Conservation (phyloP, 2,888 invertebrate species). For the Spicauda simplicius region DNA sequence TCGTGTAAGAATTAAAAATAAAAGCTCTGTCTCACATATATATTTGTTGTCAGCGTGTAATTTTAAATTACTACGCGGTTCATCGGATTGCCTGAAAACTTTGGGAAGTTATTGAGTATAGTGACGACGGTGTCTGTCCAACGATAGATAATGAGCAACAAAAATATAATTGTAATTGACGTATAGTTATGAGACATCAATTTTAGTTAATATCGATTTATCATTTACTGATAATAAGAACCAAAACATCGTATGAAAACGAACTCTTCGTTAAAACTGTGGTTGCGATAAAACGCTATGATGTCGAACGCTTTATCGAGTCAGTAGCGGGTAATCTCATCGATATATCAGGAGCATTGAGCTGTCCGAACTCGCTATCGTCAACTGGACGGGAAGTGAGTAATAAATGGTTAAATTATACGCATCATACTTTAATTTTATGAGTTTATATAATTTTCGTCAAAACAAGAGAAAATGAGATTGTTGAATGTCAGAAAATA, state of each 20-base stretch:
- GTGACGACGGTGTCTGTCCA: too few species aligned
- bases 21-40: too few species aligned
- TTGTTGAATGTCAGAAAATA: not conserved
- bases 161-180: too few species aligned
- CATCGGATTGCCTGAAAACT: too few species aligned
- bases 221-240: too few species aligned
- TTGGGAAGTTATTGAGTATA: too few species aligned
- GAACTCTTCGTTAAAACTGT: not conserved
- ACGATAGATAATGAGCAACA: too few species aligned
- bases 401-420: constrained; percentile 49
- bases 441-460: not conserved
- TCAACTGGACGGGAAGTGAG: constrained; percentile 60
- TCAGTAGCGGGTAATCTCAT: constrained; percentile 66
- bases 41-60: too few species aligned
- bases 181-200: too few species aligned
- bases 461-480: constrained; percentile 1
- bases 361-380: constrained; percentile 60
- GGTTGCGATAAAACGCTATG: not conserved
- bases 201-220: too few species aligned
- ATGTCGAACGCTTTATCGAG: constrained; percentile 24
- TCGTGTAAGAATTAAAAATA: too few species aligned
- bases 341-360: constrained; percentile 72
- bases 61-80: too few species aligned
- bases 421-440: constrained; percentile 31
- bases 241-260: not conserved